These are phyloP conservation scores for Thereuonema tuberculata DNA, from an alignment of 1,140 invertebrate species.

Conservation along the genomic window DNA sequence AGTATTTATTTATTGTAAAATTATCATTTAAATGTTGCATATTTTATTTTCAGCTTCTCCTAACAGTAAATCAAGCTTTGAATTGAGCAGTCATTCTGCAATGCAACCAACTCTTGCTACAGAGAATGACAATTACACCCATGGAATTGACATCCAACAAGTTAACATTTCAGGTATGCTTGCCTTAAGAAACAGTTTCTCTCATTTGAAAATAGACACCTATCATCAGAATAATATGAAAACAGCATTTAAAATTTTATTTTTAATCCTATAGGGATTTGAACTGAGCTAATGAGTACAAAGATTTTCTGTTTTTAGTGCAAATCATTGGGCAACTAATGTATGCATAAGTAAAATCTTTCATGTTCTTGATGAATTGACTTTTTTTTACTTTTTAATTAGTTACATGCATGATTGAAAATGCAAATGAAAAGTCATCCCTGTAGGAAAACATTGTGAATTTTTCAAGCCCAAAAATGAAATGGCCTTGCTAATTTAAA, in stretches of 20 bases:
- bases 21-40: too few relatives aligned
- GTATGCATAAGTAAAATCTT: not conserved
- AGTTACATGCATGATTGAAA: too few relatives aligned
- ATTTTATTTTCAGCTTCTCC: slow-evolving; percentile 5
- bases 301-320: not conserved
- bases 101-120: slow-evolving; percentile 38
- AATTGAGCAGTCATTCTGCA: slow-evolving; percentile 13
- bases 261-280: not conserved
- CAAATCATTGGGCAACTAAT: not conserved
- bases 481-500: too few relatives aligned
- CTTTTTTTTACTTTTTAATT: too few relatives aligned
- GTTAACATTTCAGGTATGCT: slow-evolving; percentile 21
- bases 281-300: not conserved
- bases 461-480: too few relatives aligned
- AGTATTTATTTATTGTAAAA: too few relatives aligned
- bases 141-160: slow-evolving; percentile 52
- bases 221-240: not conserved
- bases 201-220: too few relatives aligned
- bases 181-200: not conserved
- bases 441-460: too few relatives aligned
- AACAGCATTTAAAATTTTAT: not conserved
- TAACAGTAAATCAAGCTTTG: slow-evolving; percentile 14
- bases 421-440: too few relatives aligned
- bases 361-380: not conserved
- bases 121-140: slow-evolving; percentile 47